phyloP scores from a whole-genome alignment of 2,113 vertebrate species.

The Ascaphus truei region DNA sequence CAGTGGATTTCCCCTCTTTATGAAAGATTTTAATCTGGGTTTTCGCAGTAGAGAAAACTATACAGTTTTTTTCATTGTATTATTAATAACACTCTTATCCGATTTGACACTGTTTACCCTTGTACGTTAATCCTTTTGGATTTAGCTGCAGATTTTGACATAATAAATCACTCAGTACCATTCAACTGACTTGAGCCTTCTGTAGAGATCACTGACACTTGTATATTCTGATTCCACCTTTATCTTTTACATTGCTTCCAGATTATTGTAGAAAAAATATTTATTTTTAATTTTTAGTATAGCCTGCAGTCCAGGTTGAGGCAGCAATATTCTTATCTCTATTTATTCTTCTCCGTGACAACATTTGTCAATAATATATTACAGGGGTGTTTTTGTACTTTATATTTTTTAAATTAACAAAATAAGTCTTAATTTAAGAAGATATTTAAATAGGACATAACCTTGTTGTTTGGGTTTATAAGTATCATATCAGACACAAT shows the following conservation, averaged over 20 bases:
- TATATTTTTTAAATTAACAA: too few relatives aligned
- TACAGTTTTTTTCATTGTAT: background rate
- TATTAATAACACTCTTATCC: slow-evolving; percentile 28
- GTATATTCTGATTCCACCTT: slow-evolving; percentile 3
- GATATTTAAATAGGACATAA: too few relatives aligned
- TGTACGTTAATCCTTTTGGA: slow-evolving; percentile 23
- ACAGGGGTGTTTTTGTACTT: background rate
- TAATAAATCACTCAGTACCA: slow-evolving; percentile 13
- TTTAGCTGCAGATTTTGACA: slow-evolving; percentile 23
- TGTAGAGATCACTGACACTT: slow-evolving; percentile 4
- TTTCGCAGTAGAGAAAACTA: background rate
- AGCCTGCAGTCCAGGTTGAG: background rate
- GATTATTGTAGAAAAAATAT: background rate
- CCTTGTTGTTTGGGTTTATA: too few relatives aligned
- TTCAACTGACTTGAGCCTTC: background rate
- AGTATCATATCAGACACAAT: too few relatives aligned
- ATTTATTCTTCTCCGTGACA: background rate
- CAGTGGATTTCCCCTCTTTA: background rate
- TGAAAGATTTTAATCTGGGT: background rate
- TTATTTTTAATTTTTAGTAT: background rate
- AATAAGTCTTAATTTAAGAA: too few relatives aligned
- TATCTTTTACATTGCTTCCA: slow-evolving; percentile 12
- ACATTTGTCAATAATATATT: background rate
- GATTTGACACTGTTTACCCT: slow-evolving; percentile 25
- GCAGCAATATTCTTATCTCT: slow-evolving; percentile 7